These are phyloP conservation scores for Geotrypetes seraphini DNA, from an alignment of 2,797 vertebrate species.

Conservation along the genomic window DNA sequence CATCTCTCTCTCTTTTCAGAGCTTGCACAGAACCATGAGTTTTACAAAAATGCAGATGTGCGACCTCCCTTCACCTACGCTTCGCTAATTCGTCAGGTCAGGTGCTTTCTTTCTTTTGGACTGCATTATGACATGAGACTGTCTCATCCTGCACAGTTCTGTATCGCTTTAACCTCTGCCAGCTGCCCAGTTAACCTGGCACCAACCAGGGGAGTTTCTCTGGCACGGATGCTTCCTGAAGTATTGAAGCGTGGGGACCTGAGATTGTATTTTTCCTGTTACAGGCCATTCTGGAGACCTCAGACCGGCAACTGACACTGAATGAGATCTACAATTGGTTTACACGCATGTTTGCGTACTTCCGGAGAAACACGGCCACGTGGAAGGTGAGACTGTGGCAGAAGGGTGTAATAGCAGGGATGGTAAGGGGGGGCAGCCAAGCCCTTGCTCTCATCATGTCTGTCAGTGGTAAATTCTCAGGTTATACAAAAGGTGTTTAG, in stretches of 20 bases:
- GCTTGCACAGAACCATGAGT: constrained; percentile 97
- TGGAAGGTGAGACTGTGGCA: constrained; percentile 90
- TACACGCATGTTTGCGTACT: constrained; percentile 97
- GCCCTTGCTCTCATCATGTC: constrained; percentile 33
- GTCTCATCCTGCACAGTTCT: too few relatives aligned
- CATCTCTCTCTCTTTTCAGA: constrained; percentile 51
- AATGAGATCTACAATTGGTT: constrained; percentile 99
- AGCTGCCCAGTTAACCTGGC: too few relatives aligned
- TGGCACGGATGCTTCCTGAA: too few relatives aligned
- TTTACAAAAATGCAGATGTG: constrained; percentile 97
- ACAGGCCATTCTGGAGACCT: constrained; percentile 95
- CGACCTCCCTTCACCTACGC: constrained; percentile 96
- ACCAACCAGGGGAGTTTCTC: too few relatives aligned
- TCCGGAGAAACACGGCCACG: constrained; percentile 96
- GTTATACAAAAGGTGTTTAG: too few relatives aligned
- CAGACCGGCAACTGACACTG: constrained; percentile 94
- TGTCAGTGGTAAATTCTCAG: too few relatives aligned
- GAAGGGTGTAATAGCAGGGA: too few relatives aligned
- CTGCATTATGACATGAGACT: too few relatives aligned
- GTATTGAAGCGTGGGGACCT: too few relatives aligned
- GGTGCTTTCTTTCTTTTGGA: constrained; percentile 11
- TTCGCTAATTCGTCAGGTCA: constrained; percentile 96
- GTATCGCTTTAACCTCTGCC: too few relatives aligned
- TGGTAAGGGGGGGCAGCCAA: too few relatives aligned
- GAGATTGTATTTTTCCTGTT: not conserved